A percentile compares a stretch with the other conserved stretches of the same genome.
Evolutionary conservation across 2,888 invertebrate genomes (phyloP).

Genomic region (Venusia cambrica): DNA sequence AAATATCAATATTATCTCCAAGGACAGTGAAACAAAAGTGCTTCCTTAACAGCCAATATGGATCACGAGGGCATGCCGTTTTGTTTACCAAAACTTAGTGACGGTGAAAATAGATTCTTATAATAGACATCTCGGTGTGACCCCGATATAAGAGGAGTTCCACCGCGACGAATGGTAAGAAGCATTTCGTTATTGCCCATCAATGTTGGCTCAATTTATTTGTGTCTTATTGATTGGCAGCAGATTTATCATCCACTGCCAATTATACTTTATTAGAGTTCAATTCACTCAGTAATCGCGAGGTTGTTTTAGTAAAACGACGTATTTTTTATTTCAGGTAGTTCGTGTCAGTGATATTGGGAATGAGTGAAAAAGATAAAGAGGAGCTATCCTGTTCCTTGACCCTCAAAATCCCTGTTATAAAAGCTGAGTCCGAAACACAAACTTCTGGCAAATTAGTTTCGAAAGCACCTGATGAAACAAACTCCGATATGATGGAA

Average conservation of each 20-base stretch:
- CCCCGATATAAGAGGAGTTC: constrained; percentile 57
- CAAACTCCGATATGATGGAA: constrained; percentile 50
- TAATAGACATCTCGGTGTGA: constrained; percentile 62
- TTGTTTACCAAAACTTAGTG: constrained; percentile 56
- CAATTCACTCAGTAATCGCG: constrained; percentile 45
- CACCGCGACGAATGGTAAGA: constrained; percentile 61
- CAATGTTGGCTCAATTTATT: constrained; percentile 49
- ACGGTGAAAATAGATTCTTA: constrained; percentile 73
- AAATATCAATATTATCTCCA: constrained; percentile 23
- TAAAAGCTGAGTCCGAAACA: constrained; percentile 59
- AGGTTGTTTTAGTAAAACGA: constrained; percentile 40
- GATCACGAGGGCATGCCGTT: constrained; percentile 36
- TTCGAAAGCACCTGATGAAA: constrained; percentile 45
- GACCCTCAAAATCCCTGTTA: constrained; percentile 52
- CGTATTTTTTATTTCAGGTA: constrained; percentile 50
- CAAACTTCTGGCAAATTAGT: constrained; percentile 53
- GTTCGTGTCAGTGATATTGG: constrained; percentile 26
- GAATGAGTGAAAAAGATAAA: constrained; percentile 59
- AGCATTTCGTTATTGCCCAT: constrained; percentile 40
- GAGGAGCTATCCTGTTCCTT: constrained; percentile 32
- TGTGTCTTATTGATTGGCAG: constrained; percentile 63
- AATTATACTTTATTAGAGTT: constrained; percentile 42
- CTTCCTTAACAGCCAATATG: constrained; percentile 40
- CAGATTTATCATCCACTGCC: constrained; percentile 50
- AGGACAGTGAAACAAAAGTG: constrained; percentile 26